Evolutionary conservation across 2,797 vertebrate species (phyloP), one percentile per base, ranked within the genome.

Genomic region (Oryzias sinensis): DNA sequence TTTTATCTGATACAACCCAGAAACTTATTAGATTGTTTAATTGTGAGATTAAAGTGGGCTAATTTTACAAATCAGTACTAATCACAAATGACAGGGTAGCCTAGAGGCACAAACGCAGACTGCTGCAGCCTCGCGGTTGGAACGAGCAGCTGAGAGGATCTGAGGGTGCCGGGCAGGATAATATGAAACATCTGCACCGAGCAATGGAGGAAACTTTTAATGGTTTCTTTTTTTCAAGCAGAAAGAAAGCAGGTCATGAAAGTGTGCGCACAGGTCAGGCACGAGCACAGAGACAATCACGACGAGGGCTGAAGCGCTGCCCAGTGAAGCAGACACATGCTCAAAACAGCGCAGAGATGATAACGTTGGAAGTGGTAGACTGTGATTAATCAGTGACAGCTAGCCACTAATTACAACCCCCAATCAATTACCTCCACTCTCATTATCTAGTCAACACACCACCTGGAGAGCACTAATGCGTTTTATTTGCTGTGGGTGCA

Each of bases 361-460:
- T 66, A 80, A 60, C 17, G 51, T 37, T 65, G 68, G 49, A 81
- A 69, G 72, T 73, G 77, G 71, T n/a, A 66, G 75, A 73, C 79
- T 83, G 89, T 84, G 85, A 88, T 90, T 86, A 87, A 90, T 90
- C 83, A 88, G 84, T 83, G 83, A 84, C 86, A 87, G 81, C 83
- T 84, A 86, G 84, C 84, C 81, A 74, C 84, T 88, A 88, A 90
- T 91, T 90, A 87, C 82, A 84, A 77, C 76, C 83, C 68, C 82
- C 86, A 84, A 87, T 88, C 87, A 88, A 90, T 88, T 87, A 88
- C 70, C 80, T 81, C 77, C 65, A 57, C 25, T 51, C 76, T 84
- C 81, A 81, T 89, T 88, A 88, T 81, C 86, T 72, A 85, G 83
- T 86, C 86, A 82, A 82, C 86, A 78, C 76, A 68, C 71, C 86